These are phyloP conservation scores for Montipora capricornis DNA, from an alignment of 64 coral and sea anemone genomes.

Conservation along the genomic window DNA sequence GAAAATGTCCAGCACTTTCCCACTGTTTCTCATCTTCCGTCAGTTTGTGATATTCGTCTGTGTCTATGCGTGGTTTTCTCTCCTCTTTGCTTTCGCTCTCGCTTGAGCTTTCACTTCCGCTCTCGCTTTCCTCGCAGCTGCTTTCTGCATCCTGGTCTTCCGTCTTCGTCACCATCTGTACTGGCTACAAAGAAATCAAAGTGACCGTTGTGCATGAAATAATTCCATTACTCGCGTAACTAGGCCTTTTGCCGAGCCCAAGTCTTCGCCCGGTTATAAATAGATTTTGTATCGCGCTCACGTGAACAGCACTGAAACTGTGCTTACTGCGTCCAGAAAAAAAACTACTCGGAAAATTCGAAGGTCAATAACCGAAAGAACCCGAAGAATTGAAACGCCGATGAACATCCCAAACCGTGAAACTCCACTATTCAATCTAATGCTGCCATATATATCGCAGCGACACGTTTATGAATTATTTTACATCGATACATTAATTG, in stretches of 20 bases:
- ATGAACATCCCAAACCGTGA: too few relatives aligned
- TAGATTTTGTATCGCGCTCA: background rate
- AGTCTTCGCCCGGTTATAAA: too few relatives aligned
- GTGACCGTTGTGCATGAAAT: background rate
- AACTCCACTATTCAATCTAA: background rate
- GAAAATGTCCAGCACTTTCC: conserved; percentile 25
- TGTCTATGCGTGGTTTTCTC: conserved; percentile 27
- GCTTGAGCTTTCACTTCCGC: background rate
- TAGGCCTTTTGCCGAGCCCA: background rate
- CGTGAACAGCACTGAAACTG: too few relatives aligned
- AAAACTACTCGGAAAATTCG: too few relatives aligned
- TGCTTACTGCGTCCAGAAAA: too few relatives aligned
- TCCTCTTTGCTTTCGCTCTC: conserved; percentile 36
- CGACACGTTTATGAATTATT: too few relatives aligned
- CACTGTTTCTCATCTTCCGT: conserved; percentile 34
- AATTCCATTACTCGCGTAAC: too few relatives aligned
- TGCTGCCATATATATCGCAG: too few relatives aligned
- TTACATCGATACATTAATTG: too few relatives aligned
- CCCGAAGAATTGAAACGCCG: too few relatives aligned
- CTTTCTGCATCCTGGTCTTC: background rate
- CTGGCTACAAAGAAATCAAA: background rate
- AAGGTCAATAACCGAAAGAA: background rate
- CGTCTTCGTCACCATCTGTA: background rate
- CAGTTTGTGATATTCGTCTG: conserved; percentile 7
- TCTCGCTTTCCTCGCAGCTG: conserved; percentile 27